Percentiles rank a stretch among this genome's conserved stretches.
Conservation (phyloP, 2,113 vertebrate genomes). For the Gallinago paraguaiae region DNA sequence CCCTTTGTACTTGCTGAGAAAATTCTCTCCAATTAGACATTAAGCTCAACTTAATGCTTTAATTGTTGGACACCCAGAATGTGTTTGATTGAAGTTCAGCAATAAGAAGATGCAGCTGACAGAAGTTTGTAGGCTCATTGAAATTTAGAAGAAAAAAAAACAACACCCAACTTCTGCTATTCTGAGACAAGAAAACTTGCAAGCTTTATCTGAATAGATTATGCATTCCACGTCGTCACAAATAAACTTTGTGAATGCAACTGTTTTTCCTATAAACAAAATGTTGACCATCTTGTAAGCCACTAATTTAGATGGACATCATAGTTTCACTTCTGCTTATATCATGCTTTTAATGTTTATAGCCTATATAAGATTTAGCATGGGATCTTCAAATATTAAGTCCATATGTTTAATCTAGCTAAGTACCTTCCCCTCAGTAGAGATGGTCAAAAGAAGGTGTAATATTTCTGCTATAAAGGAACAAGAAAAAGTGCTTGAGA, state of each 20-base stretch:
- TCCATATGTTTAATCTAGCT: neutral
- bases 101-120: neutral
- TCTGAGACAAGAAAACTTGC: neutral
- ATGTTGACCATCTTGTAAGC: neutral
- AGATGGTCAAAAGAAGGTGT: neutral
- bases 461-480: neutral
- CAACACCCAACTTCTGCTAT: neutral
- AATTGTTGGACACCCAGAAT: neutral
- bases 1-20: constrained; percentile 1
- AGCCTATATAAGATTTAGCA: neutral
- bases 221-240: neutral
- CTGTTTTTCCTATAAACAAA: neutral
- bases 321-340: neutral
- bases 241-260: neutral
- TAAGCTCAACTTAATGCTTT: neutral
- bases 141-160: neutral
- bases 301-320: neutral
- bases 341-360: neutral
- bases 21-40: neutral
- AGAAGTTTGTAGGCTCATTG: neutral
- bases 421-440: neutral
- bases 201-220: neutral
- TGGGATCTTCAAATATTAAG: neutral
- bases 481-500: neutral
- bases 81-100: neutral